phyloP scores from a whole-genome alignment of 2,797 vertebrate species.

The Micropoecilia bifurca region DNA sequence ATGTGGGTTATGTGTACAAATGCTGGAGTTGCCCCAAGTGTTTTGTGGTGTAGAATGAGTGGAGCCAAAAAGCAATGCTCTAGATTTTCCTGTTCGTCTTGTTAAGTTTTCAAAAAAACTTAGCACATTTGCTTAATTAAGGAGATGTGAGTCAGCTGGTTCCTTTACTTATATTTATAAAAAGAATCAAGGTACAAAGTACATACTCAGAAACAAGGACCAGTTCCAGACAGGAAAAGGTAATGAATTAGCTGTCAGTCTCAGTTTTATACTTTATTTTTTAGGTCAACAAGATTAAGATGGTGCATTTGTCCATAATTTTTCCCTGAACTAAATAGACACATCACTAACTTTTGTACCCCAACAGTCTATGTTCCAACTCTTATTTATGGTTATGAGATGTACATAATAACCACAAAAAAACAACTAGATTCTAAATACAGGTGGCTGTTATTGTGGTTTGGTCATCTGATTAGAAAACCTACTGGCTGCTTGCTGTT shows the following conservation, averaged over 20 bases:
- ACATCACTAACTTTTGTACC: neutral
- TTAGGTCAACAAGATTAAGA: neutral
- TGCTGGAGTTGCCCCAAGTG: neutral
- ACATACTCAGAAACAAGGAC: neutral
- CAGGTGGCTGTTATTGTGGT: neutral
- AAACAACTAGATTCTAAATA: neutral
- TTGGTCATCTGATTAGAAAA: neutral
- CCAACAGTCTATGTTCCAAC: neutral
- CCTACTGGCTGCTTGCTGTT: neutral
- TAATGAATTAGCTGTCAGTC: neutral
- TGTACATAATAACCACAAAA: neutral
- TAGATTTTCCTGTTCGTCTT: neutral
- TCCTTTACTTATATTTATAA: neutral
- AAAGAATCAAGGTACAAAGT: neutral
- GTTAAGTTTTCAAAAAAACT: neutral
- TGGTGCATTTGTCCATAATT: neutral
- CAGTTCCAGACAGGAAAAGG: neutral
- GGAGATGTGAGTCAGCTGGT: neutral
- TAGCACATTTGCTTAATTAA: neutral
- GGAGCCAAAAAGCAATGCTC: neutral
- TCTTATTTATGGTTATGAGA: neutral
- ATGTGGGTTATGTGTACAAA: neutral
- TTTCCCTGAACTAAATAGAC: neutral
- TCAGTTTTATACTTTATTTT: neutral
- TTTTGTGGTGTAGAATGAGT: neutral